phyloP scores from a whole-genome alignment of 2,113 vertebrate genomes.

The Camelus dromedarius region DNA sequence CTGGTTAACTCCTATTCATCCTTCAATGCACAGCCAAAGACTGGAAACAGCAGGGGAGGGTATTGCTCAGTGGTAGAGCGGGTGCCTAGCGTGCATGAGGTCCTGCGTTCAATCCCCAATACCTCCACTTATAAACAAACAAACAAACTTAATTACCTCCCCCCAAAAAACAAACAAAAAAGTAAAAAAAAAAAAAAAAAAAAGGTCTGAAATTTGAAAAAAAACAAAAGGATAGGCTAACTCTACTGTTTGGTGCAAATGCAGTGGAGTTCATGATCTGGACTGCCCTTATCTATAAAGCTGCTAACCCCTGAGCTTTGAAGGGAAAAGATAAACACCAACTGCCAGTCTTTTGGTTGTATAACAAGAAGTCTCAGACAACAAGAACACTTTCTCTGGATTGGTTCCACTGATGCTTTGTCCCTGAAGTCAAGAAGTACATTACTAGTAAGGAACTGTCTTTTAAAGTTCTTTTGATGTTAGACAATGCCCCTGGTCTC shows the following conservation, averaged over 20 bases:
- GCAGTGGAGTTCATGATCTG: not conserved
- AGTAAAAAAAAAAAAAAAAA: too few relatives aligned
- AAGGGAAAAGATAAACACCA: not conserved
- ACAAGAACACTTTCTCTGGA: not conserved
- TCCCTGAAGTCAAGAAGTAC: not conserved
- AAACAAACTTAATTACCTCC: too few relatives aligned
- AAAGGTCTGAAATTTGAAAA: too few relatives aligned
- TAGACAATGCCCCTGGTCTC: not conserved
- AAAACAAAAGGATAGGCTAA: not conserved
- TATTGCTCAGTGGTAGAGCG: too few relatives aligned
- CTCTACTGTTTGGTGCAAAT: not conserved
- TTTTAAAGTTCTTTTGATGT: not conserved
- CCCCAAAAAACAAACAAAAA: too few relatives aligned
- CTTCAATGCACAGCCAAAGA: not conserved
- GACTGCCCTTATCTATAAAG: not conserved
- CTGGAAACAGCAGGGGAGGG: not conserved
- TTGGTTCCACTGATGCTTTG: not conserved
- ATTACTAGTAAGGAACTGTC: not conserved
- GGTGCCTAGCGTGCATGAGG: too few relatives aligned
- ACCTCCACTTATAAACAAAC: too few relatives aligned
- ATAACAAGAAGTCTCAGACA: not conserved
- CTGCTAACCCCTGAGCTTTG: not conserved
- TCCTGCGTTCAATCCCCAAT: too few relatives aligned
- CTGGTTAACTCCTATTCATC: not conserved
- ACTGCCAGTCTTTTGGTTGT: not conserved